Percentiles rank a stretch among this genome's conserved stretches.
These are phyloP conservation scores for Diglossa cyanea DNA, from an alignment of 2,797 vertebrate species.

Conservation along the genomic window DNA sequence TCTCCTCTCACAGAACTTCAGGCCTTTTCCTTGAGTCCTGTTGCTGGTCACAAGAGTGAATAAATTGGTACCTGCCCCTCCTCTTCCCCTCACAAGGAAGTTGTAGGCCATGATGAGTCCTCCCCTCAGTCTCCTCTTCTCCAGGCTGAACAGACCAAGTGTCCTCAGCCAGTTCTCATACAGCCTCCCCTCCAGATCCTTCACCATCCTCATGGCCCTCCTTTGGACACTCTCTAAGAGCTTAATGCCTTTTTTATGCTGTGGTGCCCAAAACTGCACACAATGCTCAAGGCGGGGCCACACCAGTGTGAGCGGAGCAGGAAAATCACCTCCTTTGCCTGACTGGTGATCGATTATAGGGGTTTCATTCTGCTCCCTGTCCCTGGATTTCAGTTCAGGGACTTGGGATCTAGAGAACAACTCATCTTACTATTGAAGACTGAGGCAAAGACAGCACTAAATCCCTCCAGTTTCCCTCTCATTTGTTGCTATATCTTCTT, in stretches of 20 bases:
- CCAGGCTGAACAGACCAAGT: background rate
- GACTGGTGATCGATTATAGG: background rate
- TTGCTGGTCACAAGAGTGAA: background rate
- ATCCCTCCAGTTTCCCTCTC: background rate
- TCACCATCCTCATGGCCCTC: background rate
- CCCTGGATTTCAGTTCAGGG: background rate
- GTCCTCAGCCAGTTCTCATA: background rate
- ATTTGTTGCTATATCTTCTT: background rate
- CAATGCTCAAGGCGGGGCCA: rapidly evolving
- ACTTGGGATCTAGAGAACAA: background rate
- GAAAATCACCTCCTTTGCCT: background rate
- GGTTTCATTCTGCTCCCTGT: background rate
- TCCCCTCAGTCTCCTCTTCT: background rate
- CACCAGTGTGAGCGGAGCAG: background rate
- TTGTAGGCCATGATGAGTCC: background rate
- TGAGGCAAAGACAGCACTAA: background rate
- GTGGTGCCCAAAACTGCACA: background rate
- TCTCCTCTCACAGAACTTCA: background rate
- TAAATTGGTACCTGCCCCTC: background rate
- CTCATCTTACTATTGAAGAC: background rate
- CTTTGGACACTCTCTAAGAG: background rate
- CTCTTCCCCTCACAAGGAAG: background rate
- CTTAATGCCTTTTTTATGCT: background rate
- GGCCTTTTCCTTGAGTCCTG: background rate
- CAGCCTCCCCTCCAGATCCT: background rate